Evolutionary conservation across 2,888 invertebrate genomes (phyloP).

Genomic region (Pseudeuparius sepicola): DNA sequence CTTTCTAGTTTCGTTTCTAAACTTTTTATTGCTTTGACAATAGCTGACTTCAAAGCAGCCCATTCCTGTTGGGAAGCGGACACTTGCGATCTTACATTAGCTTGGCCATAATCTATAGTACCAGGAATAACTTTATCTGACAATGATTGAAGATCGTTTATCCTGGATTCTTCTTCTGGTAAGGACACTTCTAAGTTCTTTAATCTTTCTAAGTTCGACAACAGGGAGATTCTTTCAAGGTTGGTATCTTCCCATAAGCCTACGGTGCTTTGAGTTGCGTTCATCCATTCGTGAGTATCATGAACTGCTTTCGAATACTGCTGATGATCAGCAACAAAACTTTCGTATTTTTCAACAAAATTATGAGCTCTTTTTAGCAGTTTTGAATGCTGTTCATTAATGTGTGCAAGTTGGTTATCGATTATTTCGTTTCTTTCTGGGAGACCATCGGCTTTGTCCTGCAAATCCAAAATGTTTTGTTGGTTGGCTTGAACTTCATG

Average conservation of each 20-base stretch:
- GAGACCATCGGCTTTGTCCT: conserved; percentile 68
- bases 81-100: conserved; percentile 77
- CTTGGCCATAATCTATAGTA: conserved; percentile 72
- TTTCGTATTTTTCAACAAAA: conserved; percentile 78
- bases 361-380: conserved; percentile 60
- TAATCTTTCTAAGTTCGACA: conserved; percentile 77
- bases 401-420: conserved; percentile 56
- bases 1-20: conserved; percentile 77
- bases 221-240: conserved; percentile 72
- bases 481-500: conserved; percentile 80
- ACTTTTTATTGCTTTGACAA: conserved; percentile 66
- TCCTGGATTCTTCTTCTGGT: conserved; percentile 76
- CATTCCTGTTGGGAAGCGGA: conserved; percentile 85
- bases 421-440: conserved; percentile 70
- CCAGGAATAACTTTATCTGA: conserved; percentile 86
- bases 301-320: conserved; percentile 79
- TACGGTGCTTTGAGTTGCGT: conserved; percentile 72
- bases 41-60: conserved; percentile 69
- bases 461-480: conserved; percentile 72
- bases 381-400: conserved; percentile 62
- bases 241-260: conserved; percentile 75
- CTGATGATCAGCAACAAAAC: conserved; percentile 80
- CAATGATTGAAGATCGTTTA: conserved; percentile 68
- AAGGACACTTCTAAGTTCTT: conserved; percentile 70
- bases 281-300: conserved; percentile 80